These are phyloP conservation scores for Didymodactylos carnosus DNA, from an alignment of 2,888 invertebrate species.

Conservation along the genomic window DNA sequence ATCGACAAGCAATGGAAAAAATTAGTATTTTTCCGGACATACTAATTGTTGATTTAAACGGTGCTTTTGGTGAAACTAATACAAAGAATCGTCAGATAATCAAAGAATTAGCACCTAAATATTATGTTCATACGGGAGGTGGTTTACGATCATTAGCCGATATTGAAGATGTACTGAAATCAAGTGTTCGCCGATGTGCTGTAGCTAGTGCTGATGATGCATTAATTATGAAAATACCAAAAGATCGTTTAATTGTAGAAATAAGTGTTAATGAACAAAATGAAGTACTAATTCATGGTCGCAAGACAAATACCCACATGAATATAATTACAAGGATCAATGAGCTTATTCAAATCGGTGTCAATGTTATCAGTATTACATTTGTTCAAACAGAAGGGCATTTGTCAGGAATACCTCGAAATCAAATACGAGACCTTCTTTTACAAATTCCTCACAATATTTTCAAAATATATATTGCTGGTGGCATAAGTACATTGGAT, in stretches of 20 bases:
- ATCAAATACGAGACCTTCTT: not conserved
- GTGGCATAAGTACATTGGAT: not conserved
- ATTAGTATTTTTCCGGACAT: not conserved
- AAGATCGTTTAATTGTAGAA: not conserved
- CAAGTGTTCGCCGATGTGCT: not conserved
- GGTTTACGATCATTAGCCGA: not conserved
- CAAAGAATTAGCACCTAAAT: not conserved
- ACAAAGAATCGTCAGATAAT: not conserved
- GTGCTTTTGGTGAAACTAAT: not conserved
- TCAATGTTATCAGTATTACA: not conserved
- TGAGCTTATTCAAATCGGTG: not conserved
- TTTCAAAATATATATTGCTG: not conserved
- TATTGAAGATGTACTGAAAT: not conserved
- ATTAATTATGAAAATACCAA: not conserved
- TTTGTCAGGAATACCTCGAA: not conserved
- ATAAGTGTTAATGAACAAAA: not conserved
- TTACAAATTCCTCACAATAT: not conserved
- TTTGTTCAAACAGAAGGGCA: not conserved
- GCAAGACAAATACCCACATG: not conserved
- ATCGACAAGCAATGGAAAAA: not conserved
- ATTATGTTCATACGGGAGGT: not conserved
- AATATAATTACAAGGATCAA: not conserved
- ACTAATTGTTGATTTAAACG: not conserved
- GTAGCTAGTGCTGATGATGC: not conserved
- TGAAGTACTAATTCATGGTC: not conserved